Base-by-base conservation (phyloP, 1,140 invertebrate genomes). In the Drosophila ananassae region DNA sequence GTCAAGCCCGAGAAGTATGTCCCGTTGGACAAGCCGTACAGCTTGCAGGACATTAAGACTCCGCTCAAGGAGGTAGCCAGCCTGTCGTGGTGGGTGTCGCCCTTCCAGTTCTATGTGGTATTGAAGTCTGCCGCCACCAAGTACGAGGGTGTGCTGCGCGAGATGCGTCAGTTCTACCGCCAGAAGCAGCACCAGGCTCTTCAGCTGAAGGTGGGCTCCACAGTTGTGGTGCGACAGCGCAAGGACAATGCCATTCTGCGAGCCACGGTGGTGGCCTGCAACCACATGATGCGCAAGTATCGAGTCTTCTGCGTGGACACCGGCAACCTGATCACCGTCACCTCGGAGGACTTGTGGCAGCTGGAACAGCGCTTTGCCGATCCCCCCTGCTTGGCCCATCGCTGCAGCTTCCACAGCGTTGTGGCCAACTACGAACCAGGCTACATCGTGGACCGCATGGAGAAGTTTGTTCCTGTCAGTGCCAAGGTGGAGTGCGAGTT, bases 281-380 rank as follows among this genome's bases (percentile, higher is more conserved):
- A 94, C 64, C 87, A 89, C 13, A 92, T 93, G 60, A 90, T 92
- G 25, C 92, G 92, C 7, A 93, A 94, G 63, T 94, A 94, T 77
- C 93, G 94, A 32, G 94, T 96, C 0, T 93, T 94, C 28, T 96
- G 95, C 64, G 92, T 97, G 1, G 96, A 97, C 92, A 96, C 95
- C 78, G 96, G 96, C 30, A 97, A 97, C 83, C 92, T 92, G 25
- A 93, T 93, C 25, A 89, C 93, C 0, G 94, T 96, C 0, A 92
- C 93, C 32, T 89, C 91, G 0, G 92, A 91, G 54, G 94, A 95
- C 77, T 93, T 97, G 1, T 96, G 94, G 93, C 93, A 94, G 13
- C 92, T 96, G 22, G 94, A 96, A 55, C 93, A 92, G 25, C 93
- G 94, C 66, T 94, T 95, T 25, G 93, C 95, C 79, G 91, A 93